phyloP scores from a whole-genome alignment of 2,888 invertebrate genomes.

The Chymomyza procnemis region DNA sequence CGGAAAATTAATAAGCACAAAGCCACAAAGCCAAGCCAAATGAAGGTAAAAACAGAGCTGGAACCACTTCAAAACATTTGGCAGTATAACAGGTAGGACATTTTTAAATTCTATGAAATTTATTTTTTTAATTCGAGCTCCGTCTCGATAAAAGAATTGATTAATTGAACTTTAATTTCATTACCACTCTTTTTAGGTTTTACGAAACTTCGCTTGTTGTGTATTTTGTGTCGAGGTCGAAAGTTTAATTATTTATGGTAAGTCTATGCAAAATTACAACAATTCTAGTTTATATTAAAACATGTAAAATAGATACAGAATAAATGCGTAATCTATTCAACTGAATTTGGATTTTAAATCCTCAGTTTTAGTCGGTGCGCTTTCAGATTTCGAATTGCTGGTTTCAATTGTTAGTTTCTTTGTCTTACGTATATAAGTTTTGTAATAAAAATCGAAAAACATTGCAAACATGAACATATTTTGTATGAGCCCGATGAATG shows the following conservation, averaged over 20 bases:
- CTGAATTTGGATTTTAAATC: constrained; percentile 35
- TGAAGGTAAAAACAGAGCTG: background rate
- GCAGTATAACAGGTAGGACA: background rate
- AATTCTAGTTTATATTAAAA: background rate
- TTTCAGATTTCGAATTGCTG: background rate
- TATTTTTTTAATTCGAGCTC: background rate
- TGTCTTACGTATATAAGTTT: constrained; percentile 63
- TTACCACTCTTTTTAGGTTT: too few relatives aligned
- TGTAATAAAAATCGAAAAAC: constrained; percentile 77
- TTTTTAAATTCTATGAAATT: background rate
- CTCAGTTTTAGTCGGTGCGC: background rate
- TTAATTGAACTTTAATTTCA: background rate
- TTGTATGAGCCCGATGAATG: constrained; percentile 70
- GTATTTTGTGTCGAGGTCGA: background rate
- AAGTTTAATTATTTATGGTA: background rate
- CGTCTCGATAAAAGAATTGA: background rate
- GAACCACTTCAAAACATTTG: background rate
- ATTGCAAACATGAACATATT: constrained; percentile 77
- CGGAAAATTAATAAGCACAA: background rate
- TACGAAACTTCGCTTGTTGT: background rate
- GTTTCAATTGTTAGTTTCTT: background rate
- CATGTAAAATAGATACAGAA: background rate
- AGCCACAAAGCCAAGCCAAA: background rate
- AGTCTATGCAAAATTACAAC: too few relatives aligned
- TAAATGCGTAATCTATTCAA: constrained; percentile 18